A percentile compares a stretch with the other conserved stretches of the same genome.
These are phyloP conservation scores for Pachydiplax longipennis DNA, from an alignment of 2,888 invertebrate species.

Conservation along the genomic window DNA sequence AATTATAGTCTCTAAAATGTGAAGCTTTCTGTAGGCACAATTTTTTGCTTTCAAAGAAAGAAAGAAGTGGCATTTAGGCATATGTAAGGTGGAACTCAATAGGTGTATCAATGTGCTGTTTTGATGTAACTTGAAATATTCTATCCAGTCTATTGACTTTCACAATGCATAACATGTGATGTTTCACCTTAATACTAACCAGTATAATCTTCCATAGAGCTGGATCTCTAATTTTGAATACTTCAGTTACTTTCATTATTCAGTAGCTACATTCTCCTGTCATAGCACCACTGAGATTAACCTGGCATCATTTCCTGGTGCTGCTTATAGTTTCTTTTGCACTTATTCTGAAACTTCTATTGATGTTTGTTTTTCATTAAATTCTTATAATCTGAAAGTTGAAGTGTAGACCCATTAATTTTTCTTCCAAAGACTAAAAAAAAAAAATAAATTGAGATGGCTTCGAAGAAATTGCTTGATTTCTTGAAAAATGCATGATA, in stretches of 20 bases:
- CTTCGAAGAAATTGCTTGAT: no score
- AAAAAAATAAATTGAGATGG: no score
- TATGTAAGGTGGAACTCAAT: neutral
- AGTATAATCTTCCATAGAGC: neutral
- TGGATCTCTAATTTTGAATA: neutral
- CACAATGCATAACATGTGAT: neutral
- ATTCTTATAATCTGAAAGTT: no score
- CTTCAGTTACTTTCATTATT: neutral
- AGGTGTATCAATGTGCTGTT: neutral
- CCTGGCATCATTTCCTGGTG: neutral
- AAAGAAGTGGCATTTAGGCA: neutral
- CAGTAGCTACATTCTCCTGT: neutral
- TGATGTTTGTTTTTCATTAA: no score
- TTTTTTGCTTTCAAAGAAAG: neutral
- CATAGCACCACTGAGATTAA: neutral
- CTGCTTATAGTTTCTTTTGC: neutral
- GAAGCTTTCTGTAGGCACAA: slow-evolving; percentile 12
- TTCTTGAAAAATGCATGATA: no score
- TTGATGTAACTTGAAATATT: neutral
- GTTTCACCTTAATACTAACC: neutral
- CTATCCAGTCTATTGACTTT: neutral
- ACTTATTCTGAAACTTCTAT: neutral
- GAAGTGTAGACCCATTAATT: no score
- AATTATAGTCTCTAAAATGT: neutral
- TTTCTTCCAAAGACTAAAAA: no score